Evolutionary conservation across 1,140 invertebrate species (phyloP), one percentile per base, ranked within the genome.

Genomic region (Tribolium madens): DNA sequence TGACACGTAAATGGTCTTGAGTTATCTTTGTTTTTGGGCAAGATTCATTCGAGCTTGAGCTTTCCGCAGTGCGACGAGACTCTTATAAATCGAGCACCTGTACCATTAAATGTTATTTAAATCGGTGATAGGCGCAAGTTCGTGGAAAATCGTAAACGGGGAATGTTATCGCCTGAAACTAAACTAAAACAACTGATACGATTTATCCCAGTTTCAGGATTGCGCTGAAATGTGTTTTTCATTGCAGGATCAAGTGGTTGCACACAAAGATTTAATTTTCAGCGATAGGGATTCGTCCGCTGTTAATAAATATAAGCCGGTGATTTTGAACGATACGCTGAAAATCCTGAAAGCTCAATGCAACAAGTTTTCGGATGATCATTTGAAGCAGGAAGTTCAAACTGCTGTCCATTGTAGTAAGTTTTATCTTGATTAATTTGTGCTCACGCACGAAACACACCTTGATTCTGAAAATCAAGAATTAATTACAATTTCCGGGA

Each of bases 361-460:
- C 64, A 80, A 50, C 9, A 69, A 78, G 31, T 73, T 31, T 48
- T 14, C 26, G 5, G 74, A 79, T 12, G 69, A 76, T 26, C 31
- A 64, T 15, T 33, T 33, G 69, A 36, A 76, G 14, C 47, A 74
- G 70, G 69, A 76, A 60, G 46, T 26, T 14, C 79, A 78, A 74
- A 80, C 79, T 3, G 75, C 47, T 7, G 47, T 76, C 50, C 52
- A 60, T 52, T 80, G 79, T 15, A 73, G 79, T 80, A 46, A 78
- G 79, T 78, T 48, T 64, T 60, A 21, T 60, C 17, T 21, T 33
- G 21, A 64, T 33, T 33, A n/a, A 33, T 12, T 33, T 12, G 9
- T 46, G n/a, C 14, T 17, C 14, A 26, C 52, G 15, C 10, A 26
- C 17, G 0, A 10, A 3, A 36, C 57, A 64, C 57, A 33, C 57